Evolutionary conservation across 2,797 vertebrate genomes (phyloP).

Genomic region (Thunnus albacares): DNA sequence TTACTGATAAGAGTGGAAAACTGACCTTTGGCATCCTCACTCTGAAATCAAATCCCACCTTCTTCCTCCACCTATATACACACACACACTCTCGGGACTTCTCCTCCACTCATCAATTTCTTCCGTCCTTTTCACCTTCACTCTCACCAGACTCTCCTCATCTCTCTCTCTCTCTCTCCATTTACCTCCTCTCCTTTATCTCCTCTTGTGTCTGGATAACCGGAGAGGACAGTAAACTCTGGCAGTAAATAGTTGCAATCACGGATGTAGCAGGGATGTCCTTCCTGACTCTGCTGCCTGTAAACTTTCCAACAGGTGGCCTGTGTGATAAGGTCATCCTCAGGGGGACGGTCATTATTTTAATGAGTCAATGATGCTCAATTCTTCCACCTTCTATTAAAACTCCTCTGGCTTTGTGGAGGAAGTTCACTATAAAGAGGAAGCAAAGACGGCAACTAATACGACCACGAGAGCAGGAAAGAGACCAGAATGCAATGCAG

Average conservation of each 20-base stretch:
- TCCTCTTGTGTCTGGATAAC: neutral
- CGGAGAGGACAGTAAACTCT: neutral
- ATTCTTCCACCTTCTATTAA: constrained; percentile 21
- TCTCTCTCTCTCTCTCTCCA: neutral
- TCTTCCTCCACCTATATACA: neutral
- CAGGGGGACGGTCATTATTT: constrained; percentile 26
- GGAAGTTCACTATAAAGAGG: neutral
- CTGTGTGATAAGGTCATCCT: constrained; percentile 45
- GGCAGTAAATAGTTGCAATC: constrained; percentile 42
- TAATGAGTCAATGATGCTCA: constrained; percentile 11
- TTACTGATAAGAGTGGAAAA: neutral
- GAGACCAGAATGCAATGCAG: neutral
- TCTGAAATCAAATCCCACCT: neutral
- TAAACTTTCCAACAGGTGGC: constrained; percentile 35
- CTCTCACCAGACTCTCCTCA: neutral
- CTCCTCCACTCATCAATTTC: neutral
- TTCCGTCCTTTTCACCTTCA: constrained; percentile 19
- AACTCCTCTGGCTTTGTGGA: neutral
- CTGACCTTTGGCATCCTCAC: neutral
- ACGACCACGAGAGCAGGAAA: no score
- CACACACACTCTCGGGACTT: neutral
- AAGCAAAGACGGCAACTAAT: neutral
- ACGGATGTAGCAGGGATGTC: constrained; percentile 2
- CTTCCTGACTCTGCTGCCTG: constrained; percentile 34
- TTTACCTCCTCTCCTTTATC: neutral